Conservation (phyloP, 92 coral and sea anemone species). For the Heteractis magnifica region DNA sequence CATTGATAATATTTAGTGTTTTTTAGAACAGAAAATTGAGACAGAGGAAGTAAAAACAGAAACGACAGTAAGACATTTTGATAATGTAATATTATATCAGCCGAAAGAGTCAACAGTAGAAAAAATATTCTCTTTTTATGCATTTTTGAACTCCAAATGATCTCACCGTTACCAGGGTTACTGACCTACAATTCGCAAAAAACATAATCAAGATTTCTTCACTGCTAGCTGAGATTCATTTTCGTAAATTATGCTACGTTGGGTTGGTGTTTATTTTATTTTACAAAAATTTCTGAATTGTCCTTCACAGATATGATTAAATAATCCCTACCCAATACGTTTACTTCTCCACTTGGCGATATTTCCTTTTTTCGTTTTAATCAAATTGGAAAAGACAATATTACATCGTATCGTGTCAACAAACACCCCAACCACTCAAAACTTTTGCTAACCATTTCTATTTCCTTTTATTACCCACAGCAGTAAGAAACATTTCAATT, state of each 20-base stretch:
- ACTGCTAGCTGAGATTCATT: background rate
- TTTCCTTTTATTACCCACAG: background rate
- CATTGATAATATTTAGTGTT: background rate
- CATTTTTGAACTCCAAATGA: background rate
- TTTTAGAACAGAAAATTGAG: background rate
- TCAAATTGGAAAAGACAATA: slow-evolving; percentile 20
- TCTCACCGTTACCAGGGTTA: background rate
- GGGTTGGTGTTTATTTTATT: background rate
- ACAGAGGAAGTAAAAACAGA: background rate
- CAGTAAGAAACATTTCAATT: background rate
- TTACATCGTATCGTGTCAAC: slow-evolving; percentile 6
- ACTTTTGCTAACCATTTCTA: background rate
- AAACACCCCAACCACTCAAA: background rate
- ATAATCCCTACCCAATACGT: background rate
- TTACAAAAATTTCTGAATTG: background rate
- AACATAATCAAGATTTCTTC: background rate
- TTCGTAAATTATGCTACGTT: background rate
- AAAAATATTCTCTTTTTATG: background rate
- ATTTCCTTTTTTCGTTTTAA: background rate
- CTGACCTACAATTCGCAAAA: background rate
- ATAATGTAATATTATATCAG: background rate
- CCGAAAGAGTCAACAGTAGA: no score
- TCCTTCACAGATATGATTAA: background rate
- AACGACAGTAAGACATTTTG: background rate
- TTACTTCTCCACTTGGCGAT: background rate